phyloP scores from a whole-genome alignment of 2,113 vertebrate species.

The Callaeas wilsoni region DNA sequence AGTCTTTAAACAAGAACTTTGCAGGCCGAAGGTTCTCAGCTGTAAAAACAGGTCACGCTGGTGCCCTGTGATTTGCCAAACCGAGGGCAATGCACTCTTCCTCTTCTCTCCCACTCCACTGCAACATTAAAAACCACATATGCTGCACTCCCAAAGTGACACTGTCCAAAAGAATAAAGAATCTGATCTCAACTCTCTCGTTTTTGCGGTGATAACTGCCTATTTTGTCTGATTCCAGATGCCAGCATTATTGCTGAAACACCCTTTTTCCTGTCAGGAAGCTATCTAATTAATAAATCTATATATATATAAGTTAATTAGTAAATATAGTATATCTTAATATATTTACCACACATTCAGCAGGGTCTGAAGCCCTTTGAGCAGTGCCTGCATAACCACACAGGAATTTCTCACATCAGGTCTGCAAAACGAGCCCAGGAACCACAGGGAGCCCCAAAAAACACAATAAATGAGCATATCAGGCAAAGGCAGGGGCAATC shows the following conservation, averaged over 20 bases:
- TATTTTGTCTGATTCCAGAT: neutral
- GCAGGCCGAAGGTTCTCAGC: neutral
- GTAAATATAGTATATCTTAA: too few relatives aligned
- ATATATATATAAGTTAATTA: neutral
- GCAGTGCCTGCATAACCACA: neutral
- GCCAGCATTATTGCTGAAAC: neutral
- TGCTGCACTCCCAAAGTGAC: neutral
- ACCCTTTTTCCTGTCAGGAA: neutral
- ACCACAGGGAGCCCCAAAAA: neutral
- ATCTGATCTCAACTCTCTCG: neutral
- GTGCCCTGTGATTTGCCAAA: neutral
- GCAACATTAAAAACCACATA: neutral
- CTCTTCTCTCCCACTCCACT: neutral
- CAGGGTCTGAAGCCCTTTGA: neutral
- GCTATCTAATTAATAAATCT: neutral
- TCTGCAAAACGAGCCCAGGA: rapidly evolving
- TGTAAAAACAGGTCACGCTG: neutral
- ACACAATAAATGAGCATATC: neutral
- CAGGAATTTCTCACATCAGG: rapidly evolving
- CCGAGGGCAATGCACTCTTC: neutral
- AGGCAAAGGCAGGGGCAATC: neutral
- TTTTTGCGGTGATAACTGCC: neutral
- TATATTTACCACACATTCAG: rapidly evolving
- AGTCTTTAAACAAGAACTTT: constrained; percentile 35
- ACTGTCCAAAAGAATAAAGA: neutral